Percentiles rank a stretch among this genome's conserved stretches.
phyloP scores from a whole-genome alignment of 2,113 vertebrate genomes.

The Corythornis cristatus region DNA sequence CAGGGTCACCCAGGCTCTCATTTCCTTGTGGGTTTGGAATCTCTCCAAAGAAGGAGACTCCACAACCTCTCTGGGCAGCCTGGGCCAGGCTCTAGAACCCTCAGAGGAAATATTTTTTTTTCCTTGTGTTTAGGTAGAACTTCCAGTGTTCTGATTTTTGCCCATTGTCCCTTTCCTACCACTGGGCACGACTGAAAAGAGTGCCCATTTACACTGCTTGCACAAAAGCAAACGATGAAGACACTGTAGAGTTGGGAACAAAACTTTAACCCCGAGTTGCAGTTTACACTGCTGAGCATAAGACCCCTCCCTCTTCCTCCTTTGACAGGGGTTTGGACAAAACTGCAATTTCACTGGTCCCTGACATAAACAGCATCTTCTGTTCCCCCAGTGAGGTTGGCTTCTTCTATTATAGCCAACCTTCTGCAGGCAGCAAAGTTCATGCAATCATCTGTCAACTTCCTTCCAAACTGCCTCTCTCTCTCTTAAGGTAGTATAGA shows the following conservation, averaged over 20 bases:
- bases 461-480: neutral
- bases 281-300: neutral
- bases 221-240: neutral
- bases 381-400: neutral
- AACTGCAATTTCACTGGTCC: neutral
- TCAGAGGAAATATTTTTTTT: neutral
- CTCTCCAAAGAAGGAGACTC: neutral
- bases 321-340: neutral
- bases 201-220: neutral
- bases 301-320: neutral
- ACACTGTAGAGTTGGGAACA: fast-evolving
- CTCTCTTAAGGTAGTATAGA: neutral
- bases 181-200: no score
- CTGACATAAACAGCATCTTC: neutral
- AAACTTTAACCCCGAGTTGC: neutral
- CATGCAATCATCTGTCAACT: neutral
- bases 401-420: neutral
- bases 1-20: neutral
- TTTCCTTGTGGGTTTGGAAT: neutral
- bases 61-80: neutral
- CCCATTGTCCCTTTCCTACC: no score
- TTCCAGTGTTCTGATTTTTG: no score
- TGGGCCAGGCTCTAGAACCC: neutral
- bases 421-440: neutral
- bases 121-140: neutral